phyloP scores from a whole-genome alignment of 2,888 invertebrate genomes.

The Ethmia dodecea region DNA sequence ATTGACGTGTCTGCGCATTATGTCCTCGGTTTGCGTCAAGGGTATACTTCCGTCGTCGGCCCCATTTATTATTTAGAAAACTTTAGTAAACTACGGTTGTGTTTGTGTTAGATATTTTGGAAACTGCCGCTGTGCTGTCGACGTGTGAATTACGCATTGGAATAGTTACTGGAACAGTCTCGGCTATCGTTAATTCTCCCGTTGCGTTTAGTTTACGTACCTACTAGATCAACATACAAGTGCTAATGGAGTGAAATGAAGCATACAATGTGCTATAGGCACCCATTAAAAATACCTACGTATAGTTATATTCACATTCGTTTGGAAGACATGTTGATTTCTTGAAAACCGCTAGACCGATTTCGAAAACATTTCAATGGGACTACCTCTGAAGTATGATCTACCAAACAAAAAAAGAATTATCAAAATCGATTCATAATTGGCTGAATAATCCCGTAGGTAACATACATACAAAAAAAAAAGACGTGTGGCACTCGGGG shows the following conservation, averaged over 20 bases:
- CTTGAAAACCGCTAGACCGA: too few relatives aligned
- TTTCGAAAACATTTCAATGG: too few relatives aligned
- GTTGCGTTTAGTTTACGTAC: slow-evolving; percentile 50
- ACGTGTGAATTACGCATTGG: slow-evolving; percentile 48
- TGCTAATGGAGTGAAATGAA: slow-evolving; percentile 57
- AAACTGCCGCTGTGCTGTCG: slow-evolving; percentile 39
- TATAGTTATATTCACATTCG: background rate
- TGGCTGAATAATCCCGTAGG: too few relatives aligned
- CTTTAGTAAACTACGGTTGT: slow-evolving; percentile 40
- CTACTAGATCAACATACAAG: slow-evolving; percentile 48
- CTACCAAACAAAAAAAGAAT: too few relatives aligned
- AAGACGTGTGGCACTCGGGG: too few relatives aligned
- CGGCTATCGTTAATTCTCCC: slow-evolving; percentile 50
- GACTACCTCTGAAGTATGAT: too few relatives aligned
- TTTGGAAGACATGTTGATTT: too few relatives aligned
- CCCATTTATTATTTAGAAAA: slow-evolving; percentile 61
- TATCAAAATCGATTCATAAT: too few relatives aligned
- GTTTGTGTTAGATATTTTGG: slow-evolving; percentile 56
- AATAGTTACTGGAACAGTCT: slow-evolving; percentile 40
- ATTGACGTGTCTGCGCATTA: slow-evolving; percentile 33
- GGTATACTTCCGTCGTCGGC: slow-evolving; percentile 51
- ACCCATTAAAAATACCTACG: slow-evolving; percentile 12
- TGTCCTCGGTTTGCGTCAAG: slow-evolving; percentile 41
- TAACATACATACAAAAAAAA: too few relatives aligned
- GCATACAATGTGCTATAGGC: slow-evolving; percentile 22